These are phyloP conservation scores for Pteropus alecto DNA, from an alignment of 2,113 vertebrate species.

Conservation along the genomic window DNA sequence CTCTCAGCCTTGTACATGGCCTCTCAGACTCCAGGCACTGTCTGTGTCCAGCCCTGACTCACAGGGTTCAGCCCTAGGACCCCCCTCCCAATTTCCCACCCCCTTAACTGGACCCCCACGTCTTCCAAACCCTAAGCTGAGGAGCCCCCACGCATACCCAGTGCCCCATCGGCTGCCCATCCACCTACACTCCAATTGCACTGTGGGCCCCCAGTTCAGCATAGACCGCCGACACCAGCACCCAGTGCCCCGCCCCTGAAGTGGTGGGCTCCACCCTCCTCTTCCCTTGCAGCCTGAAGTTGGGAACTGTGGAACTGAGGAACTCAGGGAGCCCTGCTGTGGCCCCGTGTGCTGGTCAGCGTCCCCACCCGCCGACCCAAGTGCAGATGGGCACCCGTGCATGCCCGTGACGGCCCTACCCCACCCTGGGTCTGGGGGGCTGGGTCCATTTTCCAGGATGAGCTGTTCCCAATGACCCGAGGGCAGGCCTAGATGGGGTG, in stretches of 20 bases:
- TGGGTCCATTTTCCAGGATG: no score
- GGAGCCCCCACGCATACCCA: no score
- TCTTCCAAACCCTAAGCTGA: background rate
- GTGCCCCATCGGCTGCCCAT: accelerated
- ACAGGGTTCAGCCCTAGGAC: background rate
- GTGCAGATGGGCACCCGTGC: accelerated
- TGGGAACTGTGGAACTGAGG: no score
- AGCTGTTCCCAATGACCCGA: accelerated
- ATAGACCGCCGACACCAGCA: no score
- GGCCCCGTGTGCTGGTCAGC: background rate
- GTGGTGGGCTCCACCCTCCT: background rate
- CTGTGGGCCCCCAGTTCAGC: background rate
- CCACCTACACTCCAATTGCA: accelerated
- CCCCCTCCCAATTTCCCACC: background rate
- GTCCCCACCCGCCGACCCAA: background rate
- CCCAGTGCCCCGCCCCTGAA: accelerated
- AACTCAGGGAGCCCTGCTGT: background rate
- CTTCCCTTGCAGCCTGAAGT: no score
- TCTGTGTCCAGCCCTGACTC: background rate
- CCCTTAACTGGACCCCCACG: background rate
- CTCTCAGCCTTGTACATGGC: background rate
- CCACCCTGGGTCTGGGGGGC: background rate
- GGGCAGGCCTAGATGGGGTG: background rate
- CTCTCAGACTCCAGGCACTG: background rate
- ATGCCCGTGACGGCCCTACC: background rate